Conservation (phyloP, 2,888 invertebrate species). For the Lithodes maja region DNA sequence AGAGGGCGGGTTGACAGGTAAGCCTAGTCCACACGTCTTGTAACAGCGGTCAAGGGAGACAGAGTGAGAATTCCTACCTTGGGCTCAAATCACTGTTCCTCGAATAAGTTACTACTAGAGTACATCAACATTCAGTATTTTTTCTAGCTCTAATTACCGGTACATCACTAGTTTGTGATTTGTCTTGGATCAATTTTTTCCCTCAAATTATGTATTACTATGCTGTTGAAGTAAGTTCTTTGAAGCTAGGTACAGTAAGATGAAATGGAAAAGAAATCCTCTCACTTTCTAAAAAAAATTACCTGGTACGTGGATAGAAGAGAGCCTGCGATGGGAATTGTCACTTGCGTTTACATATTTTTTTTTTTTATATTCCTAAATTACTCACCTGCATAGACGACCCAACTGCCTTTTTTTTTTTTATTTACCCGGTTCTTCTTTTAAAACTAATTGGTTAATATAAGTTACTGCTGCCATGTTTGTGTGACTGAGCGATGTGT, state of each 20-base stretch:
- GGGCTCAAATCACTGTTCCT: conserved; percentile 17
- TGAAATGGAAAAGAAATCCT: too few species aligned
- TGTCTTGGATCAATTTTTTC: background rate
- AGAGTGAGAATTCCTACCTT: conserved; percentile 45
- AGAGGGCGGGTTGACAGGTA: conserved; percentile 74
- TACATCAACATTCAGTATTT: too few species aligned
- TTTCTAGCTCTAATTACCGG: background rate
- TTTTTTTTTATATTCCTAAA: conserved; percentile 25
- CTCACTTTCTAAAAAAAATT: too few species aligned
- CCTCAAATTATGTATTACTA: background rate
- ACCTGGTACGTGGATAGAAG: background rate
- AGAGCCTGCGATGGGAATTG: background rate
- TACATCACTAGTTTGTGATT: background rate
- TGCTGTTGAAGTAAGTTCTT: too few species aligned
- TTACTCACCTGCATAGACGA: conserved; percentile 24
- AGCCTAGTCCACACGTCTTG: conserved; percentile 71
- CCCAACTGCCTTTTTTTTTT: conserved; percentile 2
- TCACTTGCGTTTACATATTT: background rate
- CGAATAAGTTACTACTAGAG: too few species aligned
- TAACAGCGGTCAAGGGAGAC: conserved; percentile 67
- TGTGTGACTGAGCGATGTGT: background rate
- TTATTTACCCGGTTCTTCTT: background rate
- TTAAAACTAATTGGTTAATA: background rate
- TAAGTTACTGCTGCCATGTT: background rate
- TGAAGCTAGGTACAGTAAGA: too few species aligned